Evolutionary conservation across 1,140 invertebrate genomes (phyloP).

Genomic region (Odontomachus brunneus): DNA sequence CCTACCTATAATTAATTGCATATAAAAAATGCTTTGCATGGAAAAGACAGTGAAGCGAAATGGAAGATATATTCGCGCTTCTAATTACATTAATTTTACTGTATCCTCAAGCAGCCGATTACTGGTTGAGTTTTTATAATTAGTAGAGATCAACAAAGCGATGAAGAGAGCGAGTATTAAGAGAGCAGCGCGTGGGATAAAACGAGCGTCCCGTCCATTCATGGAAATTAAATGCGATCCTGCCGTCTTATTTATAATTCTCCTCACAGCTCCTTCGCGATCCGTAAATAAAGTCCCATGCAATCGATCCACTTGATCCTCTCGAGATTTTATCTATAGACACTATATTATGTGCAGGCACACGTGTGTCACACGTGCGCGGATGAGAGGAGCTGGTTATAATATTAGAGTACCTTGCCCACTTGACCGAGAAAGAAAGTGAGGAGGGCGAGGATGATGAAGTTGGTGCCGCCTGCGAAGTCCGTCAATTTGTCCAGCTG

Average conservation of each 20-base stretch:
- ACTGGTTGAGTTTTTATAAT: no score
- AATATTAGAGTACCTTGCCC: slow-evolving; percentile 86
- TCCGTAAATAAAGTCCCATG: neutral
- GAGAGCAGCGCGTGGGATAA: neutral
- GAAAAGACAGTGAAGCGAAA: no score
- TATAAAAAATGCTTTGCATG: no score
- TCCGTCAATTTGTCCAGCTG: slow-evolving; percentile 96
- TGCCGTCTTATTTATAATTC: slow-evolving; percentile 23
- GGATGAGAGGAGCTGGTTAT: neutral
- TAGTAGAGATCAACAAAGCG: no score
- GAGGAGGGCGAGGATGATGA: slow-evolving; percentile 94
- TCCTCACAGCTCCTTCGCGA: neutral
- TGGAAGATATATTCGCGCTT: no score
- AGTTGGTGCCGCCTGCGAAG: slow-evolving; percentile 96
- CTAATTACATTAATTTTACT: no score
- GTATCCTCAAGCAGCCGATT: no score
- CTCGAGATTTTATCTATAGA: slow-evolving; percentile 4
- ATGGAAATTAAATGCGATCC: slow-evolving; percentile 37
- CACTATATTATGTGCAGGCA: neutral
- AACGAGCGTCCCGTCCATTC: neutral
- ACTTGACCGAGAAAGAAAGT: slow-evolving; percentile 95
- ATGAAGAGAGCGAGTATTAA: no score
- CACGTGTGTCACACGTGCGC: slow-evolving; percentile 5
- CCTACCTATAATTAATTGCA: neutral
- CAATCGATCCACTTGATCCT: neutral